Conservation (phyloP, 2,113 vertebrate genomes). For the Pandion haliaetus region DNA sequence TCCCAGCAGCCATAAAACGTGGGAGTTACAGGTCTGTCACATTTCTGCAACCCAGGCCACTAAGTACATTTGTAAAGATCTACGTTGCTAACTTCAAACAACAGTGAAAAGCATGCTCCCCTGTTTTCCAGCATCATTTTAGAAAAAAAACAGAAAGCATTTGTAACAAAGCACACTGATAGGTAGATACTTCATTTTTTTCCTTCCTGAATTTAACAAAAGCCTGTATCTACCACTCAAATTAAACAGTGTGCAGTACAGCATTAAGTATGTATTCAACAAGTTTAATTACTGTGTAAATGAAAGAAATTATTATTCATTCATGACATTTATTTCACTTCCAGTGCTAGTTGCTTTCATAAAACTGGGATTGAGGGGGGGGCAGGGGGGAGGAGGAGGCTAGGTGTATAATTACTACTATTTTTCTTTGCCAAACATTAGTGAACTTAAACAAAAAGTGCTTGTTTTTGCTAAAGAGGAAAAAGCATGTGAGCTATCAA, state of each 20-base stretch:
- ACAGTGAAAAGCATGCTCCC: not conserved
- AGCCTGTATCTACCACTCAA: conserved; percentile 61
- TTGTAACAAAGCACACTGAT: conserved; percentile 3
- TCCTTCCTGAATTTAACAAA: conserved; percentile 56
- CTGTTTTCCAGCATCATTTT: not conserved
- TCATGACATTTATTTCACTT: conserved; percentile 75
- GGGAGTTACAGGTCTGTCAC: not conserved
- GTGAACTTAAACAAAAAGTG: conserved; percentile 79
- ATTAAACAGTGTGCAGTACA: conserved; percentile 64
- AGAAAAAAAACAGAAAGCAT: not conserved
- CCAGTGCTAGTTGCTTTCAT: conserved; percentile 59
- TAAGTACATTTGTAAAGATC: not conserved
- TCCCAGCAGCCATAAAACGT: not conserved
- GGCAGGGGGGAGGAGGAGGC: not conserved
- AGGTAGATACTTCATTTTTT: conserved; percentile 41
- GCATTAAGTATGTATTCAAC: conserved; percentile 70
- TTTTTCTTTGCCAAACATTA: conserved; percentile 78
- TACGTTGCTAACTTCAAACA: not conserved
- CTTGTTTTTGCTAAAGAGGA: conserved; percentile 74
- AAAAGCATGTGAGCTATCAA: conserved; percentile 73
- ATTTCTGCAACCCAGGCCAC: not conserved
- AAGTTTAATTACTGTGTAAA: conserved; percentile 78
- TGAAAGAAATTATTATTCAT: conserved; percentile 80
- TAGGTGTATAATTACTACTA: conserved; percentile 69
- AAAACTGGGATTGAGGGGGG: conserved; percentile 5